A percentile compares a stretch with the other conserved stretches of the same genome.
phyloP scores from a whole-genome alignment of 2,888 invertebrate species.

The Dasypolia templi region DNA sequence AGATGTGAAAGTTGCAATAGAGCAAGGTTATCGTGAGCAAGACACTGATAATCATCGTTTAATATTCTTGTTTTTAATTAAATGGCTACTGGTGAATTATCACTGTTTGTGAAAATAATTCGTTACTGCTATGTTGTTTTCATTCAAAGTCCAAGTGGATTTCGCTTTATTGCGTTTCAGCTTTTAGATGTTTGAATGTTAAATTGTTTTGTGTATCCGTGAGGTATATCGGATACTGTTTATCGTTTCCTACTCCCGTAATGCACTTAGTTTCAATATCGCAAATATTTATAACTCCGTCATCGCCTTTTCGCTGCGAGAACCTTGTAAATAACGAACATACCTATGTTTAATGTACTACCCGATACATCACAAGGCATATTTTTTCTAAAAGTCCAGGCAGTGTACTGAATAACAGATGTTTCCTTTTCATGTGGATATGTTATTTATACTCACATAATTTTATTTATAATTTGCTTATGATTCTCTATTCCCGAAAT shows the following conservation, averaged over 20 bases:
- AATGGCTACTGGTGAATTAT: neutral
- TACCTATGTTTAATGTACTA: conserved; percentile 42
- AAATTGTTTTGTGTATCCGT: conserved; percentile 39
- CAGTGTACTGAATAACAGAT: conserved; percentile 72
- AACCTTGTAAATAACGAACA: conserved; percentile 50
- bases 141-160: conserved; percentile 32
- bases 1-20: conserved; percentile 25
- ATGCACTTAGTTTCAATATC: conserved; percentile 60
- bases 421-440: conserved; percentile 75
- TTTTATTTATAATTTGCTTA: conserved; percentile 66
- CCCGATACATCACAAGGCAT: conserved; percentile 38
- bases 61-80: neutral
- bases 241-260: conserved; percentile 59
- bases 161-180: conserved; percentile 37
- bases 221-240: conserved; percentile 61
- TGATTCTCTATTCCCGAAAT: conserved; percentile 73
- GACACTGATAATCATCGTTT: conserved; percentile 12
- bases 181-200: conserved; percentile 40
- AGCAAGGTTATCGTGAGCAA: conserved; percentile 8
- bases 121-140: conserved; percentile 14
- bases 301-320: conserved; percentile 48
- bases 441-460: conserved; percentile 62
- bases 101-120: neutral
- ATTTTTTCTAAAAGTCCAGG: conserved; percentile 59
- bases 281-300: conserved; percentile 63